phyloP scores from a whole-genome alignment of 2,113 vertebrate genomes.

The Dicerorhinus sumatrensis region DNA sequence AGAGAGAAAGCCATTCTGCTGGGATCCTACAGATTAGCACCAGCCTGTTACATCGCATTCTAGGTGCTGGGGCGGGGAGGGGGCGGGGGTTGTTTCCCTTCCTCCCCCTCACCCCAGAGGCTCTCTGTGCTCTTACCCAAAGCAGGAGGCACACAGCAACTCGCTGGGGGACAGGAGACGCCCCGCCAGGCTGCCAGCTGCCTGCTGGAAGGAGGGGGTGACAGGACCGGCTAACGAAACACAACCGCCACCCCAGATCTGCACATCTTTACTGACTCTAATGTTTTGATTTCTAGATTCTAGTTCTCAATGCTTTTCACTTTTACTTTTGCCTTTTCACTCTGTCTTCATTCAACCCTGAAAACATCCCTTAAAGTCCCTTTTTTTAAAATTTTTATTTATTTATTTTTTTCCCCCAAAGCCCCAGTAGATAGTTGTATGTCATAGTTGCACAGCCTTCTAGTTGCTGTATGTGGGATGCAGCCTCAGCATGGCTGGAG shows the following conservation, averaged over 20 bases:
- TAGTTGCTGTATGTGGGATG: too few species aligned
- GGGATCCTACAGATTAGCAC: background rate
- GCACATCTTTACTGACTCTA: too few species aligned
- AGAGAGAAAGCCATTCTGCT: background rate
- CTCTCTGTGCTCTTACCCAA: background rate
- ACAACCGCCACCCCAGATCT: accelerated
- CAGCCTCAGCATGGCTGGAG: too few species aligned
- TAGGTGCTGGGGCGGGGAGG: background rate
- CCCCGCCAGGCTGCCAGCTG: background rate
- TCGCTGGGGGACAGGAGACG: background rate
- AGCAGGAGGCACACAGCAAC: background rate
- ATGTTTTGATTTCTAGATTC: background rate
- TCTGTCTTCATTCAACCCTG: background rate
- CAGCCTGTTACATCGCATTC: background rate
- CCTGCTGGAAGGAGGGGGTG: background rate
- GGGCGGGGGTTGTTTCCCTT: background rate
- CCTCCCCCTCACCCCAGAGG: background rate
- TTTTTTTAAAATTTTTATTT: too few species aligned
- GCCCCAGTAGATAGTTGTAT: too few species aligned
- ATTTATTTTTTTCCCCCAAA: too few species aligned
- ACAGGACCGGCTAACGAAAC: background rate
- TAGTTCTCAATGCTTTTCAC: background rate
- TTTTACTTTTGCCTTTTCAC: background rate
- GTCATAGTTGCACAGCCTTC: too few species aligned
- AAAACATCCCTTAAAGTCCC: background rate